phyloP scores from a whole-genome alignment of 2,888 invertebrate genomes.

The Oeneis ivallda region DNA sequence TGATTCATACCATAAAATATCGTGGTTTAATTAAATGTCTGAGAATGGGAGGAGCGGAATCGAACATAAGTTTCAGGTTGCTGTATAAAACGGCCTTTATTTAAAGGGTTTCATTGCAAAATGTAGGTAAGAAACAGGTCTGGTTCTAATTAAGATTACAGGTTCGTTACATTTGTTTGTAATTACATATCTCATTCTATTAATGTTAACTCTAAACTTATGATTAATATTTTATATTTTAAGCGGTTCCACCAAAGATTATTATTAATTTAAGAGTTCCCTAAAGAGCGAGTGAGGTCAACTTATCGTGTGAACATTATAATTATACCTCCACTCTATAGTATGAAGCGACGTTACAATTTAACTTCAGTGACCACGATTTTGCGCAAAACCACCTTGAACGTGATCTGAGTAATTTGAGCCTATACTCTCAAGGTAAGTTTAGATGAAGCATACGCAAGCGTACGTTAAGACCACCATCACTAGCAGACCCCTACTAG shows the following conservation, averaged over 20 bases:
- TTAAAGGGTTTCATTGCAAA: slow-evolving; percentile 54
- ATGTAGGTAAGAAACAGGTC: slow-evolving; percentile 33
- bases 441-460: slow-evolving; percentile 62
- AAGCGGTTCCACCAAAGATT: neutral
- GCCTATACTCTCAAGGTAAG: slow-evolving; percentile 74
- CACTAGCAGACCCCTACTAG: slow-evolving; percentile 57
- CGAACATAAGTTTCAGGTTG: slow-evolving; percentile 55
- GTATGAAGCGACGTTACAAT: slow-evolving; percentile 52
- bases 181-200: slow-evolving; percentile 10
- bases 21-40: slow-evolving; percentile 70
- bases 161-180: slow-evolving; percentile 10
- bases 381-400: slow-evolving; percentile 71
- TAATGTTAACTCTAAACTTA: neutral
- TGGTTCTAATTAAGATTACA: slow-evolving; percentile 26
- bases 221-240: neutral
- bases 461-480: slow-evolving; percentile 61
- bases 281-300: slow-evolving; percentile 7
- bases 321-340: slow-evolving; percentile 41
- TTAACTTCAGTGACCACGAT: slow-evolving; percentile 57
- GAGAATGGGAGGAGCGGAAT: slow-evolving; percentile 62
- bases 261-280: neutral
- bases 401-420: slow-evolving; percentile 79
- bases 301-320: slow-evolving; percentile 7
- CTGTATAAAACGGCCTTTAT: slow-evolving; percentile 44
- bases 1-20: slow-evolving; percentile 63